Evolutionary conservation across 2,797 vertebrate species (phyloP), one percentile per base, ranked within the genome.

Genomic region (Xiphophorus birchmanni): DNA sequence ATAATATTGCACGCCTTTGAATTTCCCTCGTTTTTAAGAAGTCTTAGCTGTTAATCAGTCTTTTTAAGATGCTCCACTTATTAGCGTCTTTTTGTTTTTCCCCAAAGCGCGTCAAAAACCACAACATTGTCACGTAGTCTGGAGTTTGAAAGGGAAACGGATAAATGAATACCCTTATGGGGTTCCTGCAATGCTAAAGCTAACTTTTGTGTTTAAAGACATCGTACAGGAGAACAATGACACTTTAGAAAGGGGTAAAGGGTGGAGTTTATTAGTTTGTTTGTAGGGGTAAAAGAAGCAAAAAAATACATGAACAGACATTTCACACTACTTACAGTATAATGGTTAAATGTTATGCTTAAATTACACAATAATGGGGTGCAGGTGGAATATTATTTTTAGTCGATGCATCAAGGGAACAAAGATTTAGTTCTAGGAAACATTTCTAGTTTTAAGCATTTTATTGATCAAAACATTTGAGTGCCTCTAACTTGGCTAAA

Each of bases 381-480:
- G 76, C 73, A 86, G 80, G 78, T 89, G 81, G 76, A 50, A 54
- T 74, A 47, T 58, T 81, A 78, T 67, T 54, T 80, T 60, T 54
- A 80, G 71, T 72, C n/a, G 47, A 73, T 80, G 50, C 67, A 45
- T 23, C 40, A n/a, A 52, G 72, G 17, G 32, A 42, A 54, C 26
- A 73, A 32, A 74, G 32, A 12, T 84, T 73, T 69, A 79, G 23
- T 29, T 40, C 50, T 3, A 71, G 37, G 10, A 71, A 75, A 52
- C 54, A 1, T 76, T 52, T 7, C 18, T 72, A 13, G 23, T 75
- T 18, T 50, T 29, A 29, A 75, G 32, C 5, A 44, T 73, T 23
- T 17, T 21, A 13, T 69, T 52, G 12, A 65, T 23, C 42, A 67
- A 60, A 10, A 40, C 58, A 7, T 58, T 60, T 35, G 45, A n/a